These are phyloP conservation scores for Ypsolopha scabrella DNA, from an alignment of 2,888 invertebrate genomes.

Conservation along the genomic window DNA sequence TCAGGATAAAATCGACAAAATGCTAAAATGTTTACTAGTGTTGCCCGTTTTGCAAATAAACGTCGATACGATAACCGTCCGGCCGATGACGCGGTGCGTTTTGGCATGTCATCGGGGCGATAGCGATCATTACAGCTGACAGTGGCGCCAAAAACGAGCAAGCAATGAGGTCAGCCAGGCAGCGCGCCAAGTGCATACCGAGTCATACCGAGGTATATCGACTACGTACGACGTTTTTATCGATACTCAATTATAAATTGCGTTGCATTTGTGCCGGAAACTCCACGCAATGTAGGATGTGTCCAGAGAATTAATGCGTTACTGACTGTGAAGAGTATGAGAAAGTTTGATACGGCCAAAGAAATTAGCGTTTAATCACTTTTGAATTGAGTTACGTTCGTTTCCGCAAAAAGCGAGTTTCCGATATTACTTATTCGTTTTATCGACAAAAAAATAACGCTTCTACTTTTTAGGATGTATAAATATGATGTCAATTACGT, in stretches of 20 bases:
- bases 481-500: no score
- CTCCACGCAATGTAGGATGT: not conserved
- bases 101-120: slow-evolving; percentile 57
- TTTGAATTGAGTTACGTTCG: no score
- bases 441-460: no score
- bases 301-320: not conserved
- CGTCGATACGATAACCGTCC: slow-evolving; percentile 31
- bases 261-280: not conserved
- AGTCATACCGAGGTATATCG: slow-evolving; percentile 17
- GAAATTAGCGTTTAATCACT: no score
- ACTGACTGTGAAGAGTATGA: no score
- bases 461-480: no score
- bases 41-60: slow-evolving; percentile 21
- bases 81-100: slow-evolving; percentile 20
- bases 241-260: not conserved
- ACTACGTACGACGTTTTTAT: slow-evolving; percentile 16
- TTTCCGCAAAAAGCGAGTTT: no score
- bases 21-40: not conserved
- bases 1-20: no score
- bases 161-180: slow-evolving; percentile 60
- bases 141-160: slow-evolving; percentile 58
- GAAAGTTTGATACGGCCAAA: no score
- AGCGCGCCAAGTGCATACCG: slow-evolving; percentile 49
- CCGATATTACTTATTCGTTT: no score
- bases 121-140: slow-evolving; percentile 39